Conservation (phyloP, 2,888 invertebrate genomes). For the Brassicogethes aeneus region DNA sequence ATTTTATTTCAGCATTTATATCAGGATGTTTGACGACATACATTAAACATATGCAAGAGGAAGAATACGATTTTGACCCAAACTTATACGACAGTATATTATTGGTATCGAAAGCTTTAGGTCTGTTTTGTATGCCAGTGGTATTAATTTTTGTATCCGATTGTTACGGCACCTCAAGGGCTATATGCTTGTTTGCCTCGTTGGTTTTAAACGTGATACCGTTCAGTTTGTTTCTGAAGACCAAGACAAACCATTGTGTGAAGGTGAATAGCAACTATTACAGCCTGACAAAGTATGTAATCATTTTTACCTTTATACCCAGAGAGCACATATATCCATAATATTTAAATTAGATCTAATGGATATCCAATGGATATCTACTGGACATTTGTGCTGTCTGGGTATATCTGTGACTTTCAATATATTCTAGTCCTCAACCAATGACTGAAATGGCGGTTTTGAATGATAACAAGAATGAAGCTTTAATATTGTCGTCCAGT, state of each 20-base stretch:
- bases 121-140: neutral
- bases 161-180: neutral
- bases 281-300: too few relatives aligned
- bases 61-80: neutral
- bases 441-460: neutral
- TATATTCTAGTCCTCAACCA: too few relatives aligned
- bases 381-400: too few relatives aligned
- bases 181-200: neutral
- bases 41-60: neutral
- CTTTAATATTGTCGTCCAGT: neutral
- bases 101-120: neutral
- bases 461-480: neutral
- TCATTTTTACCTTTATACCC: too few relatives aligned
- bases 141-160: neutral
- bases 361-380: too few relatives aligned
- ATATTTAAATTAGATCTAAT: too few relatives aligned
- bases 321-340: too few relatives aligned
- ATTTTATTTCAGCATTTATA: neutral
- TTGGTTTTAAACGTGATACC: neutral
- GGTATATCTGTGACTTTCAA: too few relatives aligned
- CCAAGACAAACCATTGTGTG: too few relatives aligned
- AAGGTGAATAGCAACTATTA: too few relatives aligned
- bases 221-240: neutral
- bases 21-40: neutral
- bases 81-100: neutral